These are phyloP conservation scores for Rousettus leschenaultii DNA, from an alignment of 2,113 vertebrate genomes.

Conservation along the genomic window DNA sequence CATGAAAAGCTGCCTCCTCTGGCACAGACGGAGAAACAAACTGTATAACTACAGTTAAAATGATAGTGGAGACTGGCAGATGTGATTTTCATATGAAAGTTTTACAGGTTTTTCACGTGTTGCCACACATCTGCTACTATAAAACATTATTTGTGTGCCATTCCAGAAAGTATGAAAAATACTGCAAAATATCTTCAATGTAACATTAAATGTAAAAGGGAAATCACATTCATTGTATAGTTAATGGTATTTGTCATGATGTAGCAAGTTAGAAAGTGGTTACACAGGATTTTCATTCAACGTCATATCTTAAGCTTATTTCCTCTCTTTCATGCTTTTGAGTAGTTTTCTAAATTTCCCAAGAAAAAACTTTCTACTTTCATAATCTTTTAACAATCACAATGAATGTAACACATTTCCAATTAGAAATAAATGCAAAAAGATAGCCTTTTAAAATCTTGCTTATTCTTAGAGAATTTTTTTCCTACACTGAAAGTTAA, in stretches of 20 bases:
- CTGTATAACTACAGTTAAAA: neutral
- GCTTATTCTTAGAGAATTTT: neutral
- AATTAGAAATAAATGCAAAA: slow-evolving; percentile 29
- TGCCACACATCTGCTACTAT: slow-evolving; percentile 64
- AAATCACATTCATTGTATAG: slow-evolving; percentile 1
- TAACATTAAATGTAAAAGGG: neutral
- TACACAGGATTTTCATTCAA: neutral
- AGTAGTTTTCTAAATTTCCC: slow-evolving; percentile 17
- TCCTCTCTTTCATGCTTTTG: neutral
- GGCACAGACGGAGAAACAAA: slow-evolving; percentile 32
- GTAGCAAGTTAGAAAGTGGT: neutral
- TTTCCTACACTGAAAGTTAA: neutral
- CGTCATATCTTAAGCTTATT: neutral
- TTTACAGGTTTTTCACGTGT: slow-evolving; percentile 48
- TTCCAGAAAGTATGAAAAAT: slow-evolving; percentile 34
- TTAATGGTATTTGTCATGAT: neutral
- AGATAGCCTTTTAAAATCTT: neutral
- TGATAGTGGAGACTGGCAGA: slow-evolving; percentile 35
- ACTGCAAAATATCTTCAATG: neutral
- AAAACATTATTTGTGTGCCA: slow-evolving; percentile 18
- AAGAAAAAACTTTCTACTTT: neutral
- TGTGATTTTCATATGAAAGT: slow-evolving; percentile 57
- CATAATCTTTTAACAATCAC: neutral
- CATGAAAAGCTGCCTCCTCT: slow-evolving; percentile 42
- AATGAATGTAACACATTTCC: neutral